phyloP scores from a whole-genome alignment of 1,140 invertebrate species.

The Drosophila lacertosa region DNA sequence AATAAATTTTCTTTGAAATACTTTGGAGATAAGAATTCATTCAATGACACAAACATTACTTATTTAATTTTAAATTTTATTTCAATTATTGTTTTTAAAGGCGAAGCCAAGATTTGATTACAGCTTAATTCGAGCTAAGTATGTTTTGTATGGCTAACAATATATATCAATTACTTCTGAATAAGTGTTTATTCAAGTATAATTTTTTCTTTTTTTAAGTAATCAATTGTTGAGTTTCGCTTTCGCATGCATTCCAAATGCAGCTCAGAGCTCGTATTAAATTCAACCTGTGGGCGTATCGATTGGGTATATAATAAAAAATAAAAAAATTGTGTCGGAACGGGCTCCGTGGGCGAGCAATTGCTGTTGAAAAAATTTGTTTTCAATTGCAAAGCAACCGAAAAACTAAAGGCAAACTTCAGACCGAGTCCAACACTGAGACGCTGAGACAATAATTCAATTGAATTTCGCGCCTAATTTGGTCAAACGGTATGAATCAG shows the following conservation, averaged over 20 bases:
- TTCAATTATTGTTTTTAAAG: too few relatives aligned
- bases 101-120: neutral
- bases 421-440: constrained; percentile 1
- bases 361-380: constrained; percentile 49
- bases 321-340: constrained; percentile 3
- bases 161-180: constrained; percentile 12
- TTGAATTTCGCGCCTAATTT: constrained; percentile 77
- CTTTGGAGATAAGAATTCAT: too few relatives aligned
- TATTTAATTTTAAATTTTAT: too few relatives aligned
- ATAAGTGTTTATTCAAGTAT: neutral
- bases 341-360: constrained; percentile 37
- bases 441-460: constrained; percentile 55
- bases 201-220: neutral
- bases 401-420: constrained; percentile 14
- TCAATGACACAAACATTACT: too few relatives aligned
- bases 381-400: constrained; percentile 56
- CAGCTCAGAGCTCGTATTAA: constrained; percentile 1
- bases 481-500: constrained; percentile 62
- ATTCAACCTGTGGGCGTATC: constrained; percentile 9
- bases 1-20: too few relatives aligned
- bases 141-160: neutral
- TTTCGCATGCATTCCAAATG: neutral
- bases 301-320: constrained; percentile 17
- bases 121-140: neutral
- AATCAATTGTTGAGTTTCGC: constrained; percentile 9